These are phyloP conservation scores for Brachyistius frenatus DNA, from an alignment of 2,113 vertebrate genomes.

Conservation along the genomic window DNA sequence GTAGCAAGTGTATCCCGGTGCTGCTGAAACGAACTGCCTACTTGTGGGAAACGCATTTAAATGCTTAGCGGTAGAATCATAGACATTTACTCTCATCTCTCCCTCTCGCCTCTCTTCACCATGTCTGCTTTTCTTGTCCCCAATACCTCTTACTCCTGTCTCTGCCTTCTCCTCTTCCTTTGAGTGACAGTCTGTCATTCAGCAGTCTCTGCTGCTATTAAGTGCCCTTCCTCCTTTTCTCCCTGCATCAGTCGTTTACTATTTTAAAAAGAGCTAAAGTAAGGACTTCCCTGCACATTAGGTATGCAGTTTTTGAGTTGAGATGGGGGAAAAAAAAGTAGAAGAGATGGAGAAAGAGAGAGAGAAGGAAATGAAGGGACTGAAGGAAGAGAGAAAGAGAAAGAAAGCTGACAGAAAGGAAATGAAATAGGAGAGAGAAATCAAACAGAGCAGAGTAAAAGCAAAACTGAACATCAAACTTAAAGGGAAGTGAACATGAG, in stretches of 20 bases:
- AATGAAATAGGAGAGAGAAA: background rate
- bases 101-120: slow-evolving; percentile 4
- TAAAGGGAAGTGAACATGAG: too few species aligned
- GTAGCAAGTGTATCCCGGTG: slow-evolving; percentile 7
- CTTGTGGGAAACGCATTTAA: slow-evolving; percentile 37
- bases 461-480: background rate
- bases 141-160: background rate
- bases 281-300: slow-evolving; percentile 71
- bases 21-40: slow-evolving; percentile 23
- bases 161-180: background rate
- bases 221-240: slow-evolving; percentile 24
- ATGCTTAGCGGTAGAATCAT: slow-evolving; percentile 12
- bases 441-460: background rate
- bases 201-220: slow-evolving; percentile 28
- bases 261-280: slow-evolving; percentile 50
- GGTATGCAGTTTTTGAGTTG: slow-evolving; percentile 51
- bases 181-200: slow-evolving; percentile 52
- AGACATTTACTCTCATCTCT: slow-evolving; percentile 8
- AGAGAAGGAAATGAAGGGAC: background rate
- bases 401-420: background rate
- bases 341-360: background rate
- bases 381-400: background rate
- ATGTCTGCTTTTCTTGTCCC: background rate
- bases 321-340: background rate
- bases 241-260: slow-evolving; percentile 7